phyloP scores from a whole-genome alignment of 2,797 vertebrate species.

The Myotis vivesi region DNA sequence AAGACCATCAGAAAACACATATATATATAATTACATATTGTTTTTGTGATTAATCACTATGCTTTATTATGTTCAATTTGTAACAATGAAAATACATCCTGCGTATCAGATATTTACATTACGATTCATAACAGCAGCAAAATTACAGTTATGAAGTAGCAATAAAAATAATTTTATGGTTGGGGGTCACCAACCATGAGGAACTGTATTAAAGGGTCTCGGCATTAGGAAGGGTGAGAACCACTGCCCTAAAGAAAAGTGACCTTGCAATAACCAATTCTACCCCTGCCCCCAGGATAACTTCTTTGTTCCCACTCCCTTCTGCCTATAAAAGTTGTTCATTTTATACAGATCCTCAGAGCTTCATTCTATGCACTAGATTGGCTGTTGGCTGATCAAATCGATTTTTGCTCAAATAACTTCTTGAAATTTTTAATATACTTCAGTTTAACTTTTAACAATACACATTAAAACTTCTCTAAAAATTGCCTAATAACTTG shows the following conservation, averaged over 20 bases:
- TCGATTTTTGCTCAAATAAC: background rate
- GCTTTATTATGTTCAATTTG: no score
- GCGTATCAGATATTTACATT: no score
- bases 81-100: no score
- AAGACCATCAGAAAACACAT: no score
- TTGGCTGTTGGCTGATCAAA: background rate
- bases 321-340: background rate
- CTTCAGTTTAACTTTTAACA: background rate
- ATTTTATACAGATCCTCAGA: background rate
- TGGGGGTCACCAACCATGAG: no score
- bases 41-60: no score
- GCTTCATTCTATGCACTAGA: background rate
- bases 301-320: background rate
- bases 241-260: background rate
- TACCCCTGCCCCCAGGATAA: background rate
- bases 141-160: no score
- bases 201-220: no score
- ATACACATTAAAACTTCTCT: background rate
- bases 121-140: no score
- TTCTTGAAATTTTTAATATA: background rate
- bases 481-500: slow-evolving; percentile 40
- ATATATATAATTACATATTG: no score
- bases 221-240: no score
- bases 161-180: no score
- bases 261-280: background rate